Evolutionary conservation across 2,113 vertebrate species (phyloP), one percentile per base, ranked within the genome.

Genomic region (Glareola pratincola): DNA sequence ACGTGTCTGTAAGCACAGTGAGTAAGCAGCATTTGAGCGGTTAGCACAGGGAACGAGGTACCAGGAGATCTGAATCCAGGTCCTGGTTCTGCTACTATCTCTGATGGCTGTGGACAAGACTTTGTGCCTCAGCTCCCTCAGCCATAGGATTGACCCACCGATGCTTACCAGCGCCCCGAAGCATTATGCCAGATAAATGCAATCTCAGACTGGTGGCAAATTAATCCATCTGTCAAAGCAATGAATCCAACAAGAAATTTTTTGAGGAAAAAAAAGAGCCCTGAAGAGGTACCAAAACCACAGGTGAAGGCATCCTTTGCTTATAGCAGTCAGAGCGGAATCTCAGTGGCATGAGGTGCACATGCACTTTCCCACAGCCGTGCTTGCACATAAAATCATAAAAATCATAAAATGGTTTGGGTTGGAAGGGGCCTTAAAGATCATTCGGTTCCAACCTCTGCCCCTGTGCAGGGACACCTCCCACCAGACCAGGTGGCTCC

Each of bases 71-170:
- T 62, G 57, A 53, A 63, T 68, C 67, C 59, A 78, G 48, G 17
- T 72, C 34, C 71, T 71, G 29, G n/a, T 57, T 92, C 84, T 91
- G 73, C 37, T 79, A 0, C 34, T 43, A 0, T 54, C 62, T 69
- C 50, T 73, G 37, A 24, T 54, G 59, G 30, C 50, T 77, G 37
- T 17, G 50, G 73, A 76, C 36, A 41, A 85, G 60, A 85, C 10
- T 5, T 43, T 21, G 39, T 64, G 74, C 29, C 45, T 88, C 2
- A 8, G 27, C 12, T 84, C 3, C 30, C n/a, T 32, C 9, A 6
- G 77, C 41, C 37, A 15, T 8, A 57, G 53, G 57, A 57, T 0
- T n/a, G 51, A 71, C 0, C 0, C 32, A 67, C n/a, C 0, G 3
- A 59, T n/a, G 50, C 57, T 79, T n/a, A 23, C 29, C 32, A 9